Conservation (phyloP, 2,888 invertebrate genomes). For the Linnaemya vulpina region DNA sequence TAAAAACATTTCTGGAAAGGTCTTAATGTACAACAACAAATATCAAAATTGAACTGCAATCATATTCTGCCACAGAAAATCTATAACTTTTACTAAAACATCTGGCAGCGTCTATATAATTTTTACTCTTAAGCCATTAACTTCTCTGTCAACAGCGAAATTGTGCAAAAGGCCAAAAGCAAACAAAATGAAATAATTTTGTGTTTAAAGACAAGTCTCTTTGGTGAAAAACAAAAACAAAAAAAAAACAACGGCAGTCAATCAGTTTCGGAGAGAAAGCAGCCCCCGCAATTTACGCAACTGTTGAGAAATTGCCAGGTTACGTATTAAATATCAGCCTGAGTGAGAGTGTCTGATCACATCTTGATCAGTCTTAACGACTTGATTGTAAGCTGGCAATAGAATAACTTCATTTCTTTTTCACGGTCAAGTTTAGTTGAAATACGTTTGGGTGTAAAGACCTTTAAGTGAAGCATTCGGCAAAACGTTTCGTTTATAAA, state of each 20-base stretch:
- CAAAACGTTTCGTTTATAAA: background rate
- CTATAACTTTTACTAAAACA: background rate
- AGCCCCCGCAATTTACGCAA: conserved; percentile 1
- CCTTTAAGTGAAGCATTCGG: background rate
- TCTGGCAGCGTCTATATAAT: conserved; percentile 20
- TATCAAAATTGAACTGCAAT: no score
- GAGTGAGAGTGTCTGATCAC: background rate
- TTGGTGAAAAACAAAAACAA: background rate
- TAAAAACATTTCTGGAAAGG: no score
- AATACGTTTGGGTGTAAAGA: background rate
- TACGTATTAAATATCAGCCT: background rate
- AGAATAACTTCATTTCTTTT: conserved; percentile 1
- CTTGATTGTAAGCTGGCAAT: background rate
- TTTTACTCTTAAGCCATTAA: conserved; percentile 14
- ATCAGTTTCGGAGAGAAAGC: conserved; percentile 24
- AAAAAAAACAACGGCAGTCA: conserved; percentile 18
- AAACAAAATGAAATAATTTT: conserved; percentile 11
- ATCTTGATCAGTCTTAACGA: background rate
- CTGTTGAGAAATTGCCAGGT: conserved; percentile 5
- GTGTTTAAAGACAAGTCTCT: conserved; percentile 8
- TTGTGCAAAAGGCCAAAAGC: conserved; percentile 36
- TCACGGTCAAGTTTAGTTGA: background rate
- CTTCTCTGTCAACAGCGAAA: conserved; percentile 47
- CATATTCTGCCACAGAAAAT: no score
- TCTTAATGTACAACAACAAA: no score